phyloP scores from a whole-genome alignment of 2,888 invertebrate species.

The Phortica magna region DNA sequence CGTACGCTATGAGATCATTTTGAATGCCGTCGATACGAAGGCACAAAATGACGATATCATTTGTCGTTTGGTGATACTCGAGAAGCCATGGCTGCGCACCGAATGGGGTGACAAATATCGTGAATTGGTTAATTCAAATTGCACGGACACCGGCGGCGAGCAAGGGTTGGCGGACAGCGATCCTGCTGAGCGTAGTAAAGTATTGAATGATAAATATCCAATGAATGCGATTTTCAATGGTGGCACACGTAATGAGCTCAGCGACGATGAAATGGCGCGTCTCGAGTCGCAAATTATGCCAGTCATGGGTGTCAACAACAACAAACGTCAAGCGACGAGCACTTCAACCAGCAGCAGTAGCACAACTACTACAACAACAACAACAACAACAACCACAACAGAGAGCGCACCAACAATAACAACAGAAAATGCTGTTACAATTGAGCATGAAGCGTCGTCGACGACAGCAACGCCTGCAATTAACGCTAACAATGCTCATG shows the following conservation, averaged over 20 bases:
- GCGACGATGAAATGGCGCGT: slow-evolving; percentile 69
- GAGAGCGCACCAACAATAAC: slow-evolving; percentile 34
- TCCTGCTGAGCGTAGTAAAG: slow-evolving; percentile 53
- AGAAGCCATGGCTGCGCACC: slow-evolving; percentile 83
- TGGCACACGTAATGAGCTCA: slow-evolving; percentile 72
- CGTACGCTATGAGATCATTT: slow-evolving; percentile 73
- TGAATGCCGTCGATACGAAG: slow-evolving; percentile 73
- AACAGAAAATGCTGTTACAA: slow-evolving; percentile 46
- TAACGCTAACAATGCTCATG: slow-evolving; percentile 23
- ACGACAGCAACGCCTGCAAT: slow-evolving; percentile 42
- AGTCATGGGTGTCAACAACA: slow-evolving; percentile 35
- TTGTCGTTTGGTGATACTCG: slow-evolving; percentile 82
- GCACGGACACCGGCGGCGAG: slow-evolving; percentile 79
- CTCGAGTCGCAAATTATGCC: slow-evolving; percentile 74
- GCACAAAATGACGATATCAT: slow-evolving; percentile 71
- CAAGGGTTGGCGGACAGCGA: slow-evolving; percentile 50
- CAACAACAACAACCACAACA: slow-evolving; percentile 29
- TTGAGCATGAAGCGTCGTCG: slow-evolving; percentile 49
- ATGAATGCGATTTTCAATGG: slow-evolving; percentile 74
- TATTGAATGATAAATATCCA: slow-evolving; percentile 72
- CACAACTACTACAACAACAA: no score
- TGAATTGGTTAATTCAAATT: slow-evolving; percentile 83
- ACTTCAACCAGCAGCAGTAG: slow-evolving; percentile 32
- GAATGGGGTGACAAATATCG: slow-evolving; percentile 81
- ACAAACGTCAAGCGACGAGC: slow-evolving; percentile 50